Conservation (phyloP, 2,113 vertebrate genomes). For the Gracilinanus agilis region DNA sequence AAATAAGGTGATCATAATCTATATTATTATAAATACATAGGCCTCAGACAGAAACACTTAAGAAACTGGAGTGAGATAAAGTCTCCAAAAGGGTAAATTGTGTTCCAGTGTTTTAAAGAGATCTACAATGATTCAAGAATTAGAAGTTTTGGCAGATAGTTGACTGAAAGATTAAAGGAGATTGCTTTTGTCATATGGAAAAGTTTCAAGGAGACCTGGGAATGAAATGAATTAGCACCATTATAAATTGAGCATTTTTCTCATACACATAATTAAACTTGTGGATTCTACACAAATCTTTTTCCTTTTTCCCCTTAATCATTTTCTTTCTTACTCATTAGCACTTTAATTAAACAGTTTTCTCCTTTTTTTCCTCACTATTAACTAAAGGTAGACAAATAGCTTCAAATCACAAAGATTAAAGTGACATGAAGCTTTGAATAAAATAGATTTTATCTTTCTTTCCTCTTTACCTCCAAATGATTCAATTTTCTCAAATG, state of each 20-base stretch:
- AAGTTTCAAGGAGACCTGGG: slow-evolving; percentile 39
- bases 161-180: background rate
- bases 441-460: slow-evolving; percentile 16
- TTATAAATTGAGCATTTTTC: background rate
- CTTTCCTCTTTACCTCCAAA: background rate
- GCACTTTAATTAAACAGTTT: slow-evolving; percentile 22
- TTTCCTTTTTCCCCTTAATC: slow-evolving; percentile 9
- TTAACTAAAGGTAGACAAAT: background rate
- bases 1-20: background rate
- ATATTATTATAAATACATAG: background rate
- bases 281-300: background rate
- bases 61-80: background rate
- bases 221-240: background rate
- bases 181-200: background rate
- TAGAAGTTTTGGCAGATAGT: background rate
- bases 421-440: background rate
- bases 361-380: slow-evolving; percentile 30
- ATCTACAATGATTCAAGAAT: slow-evolving; percentile 12
- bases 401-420: background rate
- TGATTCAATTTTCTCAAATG: slow-evolving; percentile 21
- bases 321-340: background rate
- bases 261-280: background rate
- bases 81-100: background rate
- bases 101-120: background rate
- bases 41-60: background rate